Base-by-base conservation (phyloP, 2,888 invertebrate species). In the Acanthosepion esculentum region DNA sequence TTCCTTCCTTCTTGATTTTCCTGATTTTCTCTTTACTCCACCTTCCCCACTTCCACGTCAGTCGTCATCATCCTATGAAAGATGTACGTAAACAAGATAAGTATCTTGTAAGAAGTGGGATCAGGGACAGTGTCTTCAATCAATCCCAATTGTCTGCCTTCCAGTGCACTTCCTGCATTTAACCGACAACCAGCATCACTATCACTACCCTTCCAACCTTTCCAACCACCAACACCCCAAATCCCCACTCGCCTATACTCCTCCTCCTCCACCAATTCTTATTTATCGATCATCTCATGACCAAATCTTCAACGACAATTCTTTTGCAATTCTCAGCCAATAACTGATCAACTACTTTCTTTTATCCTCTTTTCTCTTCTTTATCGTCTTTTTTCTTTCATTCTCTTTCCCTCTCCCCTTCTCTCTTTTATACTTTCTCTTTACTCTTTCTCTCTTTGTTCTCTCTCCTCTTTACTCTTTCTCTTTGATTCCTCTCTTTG, bases 41-140 rank as follows among this genome's bases (percentile, higher is more conserved):
- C n/a, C 12, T 18, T n/a, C 78, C n/a, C 78, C n/a, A n/a, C 78
- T 78, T n/a, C 78, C 78, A 78, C 33, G 7, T n/a, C 78, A 78
- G 78, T 78, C n/a, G 78, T n/a, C 78, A 78, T 78, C n/a, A 78
- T 78, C 78, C n/a, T n/a, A 78, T 78, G n/a, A 78, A 78, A 78
- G 78, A 78, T 78, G 78, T 33, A 78, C 15, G 78, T 78, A 78
- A 78, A 78, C 78, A 78, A 78, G 78, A 78, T 78, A 78, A 78
- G 78, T 78, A 78, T 78, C 78, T n/a, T 78, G 78, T 78, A 78
- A 78, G 78, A 78, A 78, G n/a, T n/a, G n/a, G 78, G 78, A 78
- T 78, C 78, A 78, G 78, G 78, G 78, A 78, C 78, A 78, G 78
- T 78, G 78, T 78, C 78, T 78, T 78, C 78, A 78, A 78, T 78